These are phyloP conservation scores for Coturnix japonica DNA, from an alignment of 2,113 vertebrate species.

Conservation along the genomic window DNA sequence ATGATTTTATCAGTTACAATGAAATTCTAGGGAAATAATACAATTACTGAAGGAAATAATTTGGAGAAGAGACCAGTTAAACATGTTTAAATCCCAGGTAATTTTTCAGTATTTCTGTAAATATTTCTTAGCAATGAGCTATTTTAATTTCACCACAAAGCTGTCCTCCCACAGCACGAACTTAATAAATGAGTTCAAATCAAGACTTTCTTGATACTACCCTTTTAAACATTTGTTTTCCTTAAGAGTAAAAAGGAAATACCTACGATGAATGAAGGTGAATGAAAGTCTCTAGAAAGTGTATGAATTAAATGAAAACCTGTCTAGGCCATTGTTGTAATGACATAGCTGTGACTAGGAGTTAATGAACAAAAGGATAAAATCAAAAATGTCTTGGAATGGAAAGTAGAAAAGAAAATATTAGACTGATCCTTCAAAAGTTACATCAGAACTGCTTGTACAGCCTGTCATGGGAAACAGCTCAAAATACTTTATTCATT, in stretches of 20 bases:
- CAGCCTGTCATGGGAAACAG: not conserved
- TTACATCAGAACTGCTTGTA: not conserved
- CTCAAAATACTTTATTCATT: slow-evolving; percentile 47
- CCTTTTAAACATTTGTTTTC: not conserved
- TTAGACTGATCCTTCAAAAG: not conserved
- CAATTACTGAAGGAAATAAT: not conserved
- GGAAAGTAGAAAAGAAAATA: not conserved
- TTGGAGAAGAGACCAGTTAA: slow-evolving; percentile 1
- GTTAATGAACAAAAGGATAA: no score
- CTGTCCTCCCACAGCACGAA: not conserved
- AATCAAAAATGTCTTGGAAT: no score
- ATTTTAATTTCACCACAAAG: slow-evolving; percentile 32
- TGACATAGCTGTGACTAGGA: no score
- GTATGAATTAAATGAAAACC: not conserved
- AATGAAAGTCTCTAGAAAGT: not conserved
- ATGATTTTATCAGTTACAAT: not conserved
- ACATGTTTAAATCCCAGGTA: not conserved
- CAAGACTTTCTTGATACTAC: not conserved
- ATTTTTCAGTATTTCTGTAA: slow-evolving; percentile 32
- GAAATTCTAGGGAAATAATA: not conserved
- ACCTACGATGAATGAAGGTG: not conserved
- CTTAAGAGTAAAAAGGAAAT: not conserved
- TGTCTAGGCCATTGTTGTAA: no score
- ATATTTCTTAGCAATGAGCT: not conserved
- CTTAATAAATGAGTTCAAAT: not conserved